A percentile compares a stretch with the other conserved stretches of the same genome.
phyloP scores from a whole-genome alignment of 2,888 invertebrate species.

The Idaea straminata region DNA sequence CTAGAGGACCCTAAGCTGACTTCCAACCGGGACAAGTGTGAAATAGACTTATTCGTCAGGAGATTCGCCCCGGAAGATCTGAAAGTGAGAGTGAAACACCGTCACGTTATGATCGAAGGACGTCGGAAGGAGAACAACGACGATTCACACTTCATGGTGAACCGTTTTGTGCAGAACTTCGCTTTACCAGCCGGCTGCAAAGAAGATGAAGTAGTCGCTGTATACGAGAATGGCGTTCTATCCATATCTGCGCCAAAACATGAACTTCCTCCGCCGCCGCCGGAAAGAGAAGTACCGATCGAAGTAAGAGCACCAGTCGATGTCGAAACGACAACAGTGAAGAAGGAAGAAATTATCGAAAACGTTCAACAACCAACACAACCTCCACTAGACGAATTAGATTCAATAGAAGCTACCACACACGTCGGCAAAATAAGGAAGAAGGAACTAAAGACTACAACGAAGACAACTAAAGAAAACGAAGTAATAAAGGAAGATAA shows the following conservation, averaged over 20 bases:
- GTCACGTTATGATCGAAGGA: conserved; percentile 64
- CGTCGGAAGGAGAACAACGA: conserved; percentile 53
- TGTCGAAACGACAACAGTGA: conserved; percentile 37
- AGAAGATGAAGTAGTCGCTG: conserved; percentile 66
- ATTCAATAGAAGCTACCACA: conserved; percentile 59
- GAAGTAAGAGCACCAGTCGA: conserved; percentile 45
- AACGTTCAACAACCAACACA: conserved; percentile 12
- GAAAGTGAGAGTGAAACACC: conserved; percentile 65
- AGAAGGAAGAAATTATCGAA: conserved; percentile 28
- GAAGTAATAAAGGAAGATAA: conserved; percentile 66
- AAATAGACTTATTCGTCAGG: conserved; percentile 59
- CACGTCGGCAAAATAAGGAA: conserved; percentile 72
- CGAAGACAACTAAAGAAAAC: conserved; percentile 63
- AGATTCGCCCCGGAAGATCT: conserved; percentile 66
- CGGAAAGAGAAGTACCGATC: conserved; percentile 65
- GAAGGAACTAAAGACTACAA: conserved; percentile 65
- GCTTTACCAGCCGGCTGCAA: conserved; percentile 61
- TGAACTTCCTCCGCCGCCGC: conserved; percentile 63
- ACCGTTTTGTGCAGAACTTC: conserved; percentile 69
- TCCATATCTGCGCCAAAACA: conserved; percentile 64
- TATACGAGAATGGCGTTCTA: conserved; percentile 59
- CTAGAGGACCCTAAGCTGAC: conserved; percentile 63
- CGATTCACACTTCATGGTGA: conserved; percentile 55
- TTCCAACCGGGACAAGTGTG: conserved; percentile 57
- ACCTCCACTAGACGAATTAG: conserved; percentile 46